Evolutionary conservation across 1,140 invertebrate genomes (phyloP), one percentile per base, ranked within the genome.

Genomic region (Cepaea nemoralis): DNA sequence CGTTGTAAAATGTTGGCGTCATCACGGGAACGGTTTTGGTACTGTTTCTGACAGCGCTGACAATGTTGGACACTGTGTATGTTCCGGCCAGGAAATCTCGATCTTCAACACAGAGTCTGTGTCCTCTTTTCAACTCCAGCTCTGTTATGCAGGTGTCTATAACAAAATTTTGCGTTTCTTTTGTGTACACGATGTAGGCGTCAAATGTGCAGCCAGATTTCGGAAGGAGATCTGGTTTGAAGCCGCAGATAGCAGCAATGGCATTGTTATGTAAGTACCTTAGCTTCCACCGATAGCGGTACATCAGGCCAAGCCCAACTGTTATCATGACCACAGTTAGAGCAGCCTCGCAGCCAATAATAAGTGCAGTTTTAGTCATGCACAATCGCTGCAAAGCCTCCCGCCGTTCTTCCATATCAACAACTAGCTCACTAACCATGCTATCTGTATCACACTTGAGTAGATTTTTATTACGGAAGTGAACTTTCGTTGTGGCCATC

Each of bases 21-120:
- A 94, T 90, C 22, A 94, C 87, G 33, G 94, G 88, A 39, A 95
- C 88, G 24, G 94, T 93, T 88, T 93, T 93, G 71, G 92, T 92
- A 87, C 94, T 94, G 74, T 92, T 91, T 24, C 92, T 91, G 42
- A 94, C 93, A 83, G 93, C 93, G 70, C 91, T 92, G n/a, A 94
- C 86, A 73, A 95, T 93, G 78, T 93, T 92, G 84, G 94, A 93
- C 0, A 93, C 93, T 75, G 94, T 94, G 42, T 78, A 77, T 0
- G 73, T 76, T 27, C 87, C 87, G 35, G 84, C 82, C 16, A 83
- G 24, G 73, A 88, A 86, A 74, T 88, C 86, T 55, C 85, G 76
- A 22, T 85, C 55, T 77, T 86, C 84, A 42, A 86, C 16, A 81
- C 85, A 87, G 19, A 86, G 67, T 19, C 73, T 77, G 22, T 85